Base-by-base conservation (phyloP, 2,113 vertebrate species). In the Felis chaus region DNA sequence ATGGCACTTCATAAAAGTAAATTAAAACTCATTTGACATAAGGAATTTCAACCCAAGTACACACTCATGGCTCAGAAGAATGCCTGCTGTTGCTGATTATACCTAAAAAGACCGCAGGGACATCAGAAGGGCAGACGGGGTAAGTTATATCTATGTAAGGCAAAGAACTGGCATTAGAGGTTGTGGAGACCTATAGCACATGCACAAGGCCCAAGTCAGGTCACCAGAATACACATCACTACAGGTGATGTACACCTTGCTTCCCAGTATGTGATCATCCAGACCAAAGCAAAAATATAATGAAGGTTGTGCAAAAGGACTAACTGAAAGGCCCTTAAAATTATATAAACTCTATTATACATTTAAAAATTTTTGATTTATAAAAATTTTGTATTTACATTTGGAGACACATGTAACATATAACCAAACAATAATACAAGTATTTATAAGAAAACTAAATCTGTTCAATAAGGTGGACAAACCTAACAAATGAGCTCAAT, bases 11-110 rank as follows among this genome's bases (percentile, higher is more conserved):
- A 14, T 29, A 80, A 87, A 97, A 87, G 27, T 78, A 91, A 87
- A 82, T 79, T 73, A 91, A 95, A 94, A 82, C 29, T 94, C 48
- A 74, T 96, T 53, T 79, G 48, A 76, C 41, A 39, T 92, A 94
- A 96, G 57, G 91, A 96, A 91, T 65, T 92, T 90, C 76, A 92
- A 90, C 27, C 13, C 45, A 94, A 83, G 65, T 36, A 78, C 41
- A 80, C 0, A 89, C 10, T 41, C 71, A 19, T 29, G 33, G 39
- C n/a, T 93, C 82, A 86, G 76, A 91, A 97, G 81, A 95, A 94
- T n/a, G n/a, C 61, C 25, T 89, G 29, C 13, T 68, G 16, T 68
- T 90, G 74, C 69, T 84, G 36, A 73, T 13, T 65, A 73, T 31
- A 71, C 10, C 63, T 73, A 39, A 33, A 65, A 41, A 71, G 63